These are phyloP conservation scores for Eubucco bourcierii DNA, from an alignment of 2,113 vertebrate genomes.

Conservation along the genomic window DNA sequence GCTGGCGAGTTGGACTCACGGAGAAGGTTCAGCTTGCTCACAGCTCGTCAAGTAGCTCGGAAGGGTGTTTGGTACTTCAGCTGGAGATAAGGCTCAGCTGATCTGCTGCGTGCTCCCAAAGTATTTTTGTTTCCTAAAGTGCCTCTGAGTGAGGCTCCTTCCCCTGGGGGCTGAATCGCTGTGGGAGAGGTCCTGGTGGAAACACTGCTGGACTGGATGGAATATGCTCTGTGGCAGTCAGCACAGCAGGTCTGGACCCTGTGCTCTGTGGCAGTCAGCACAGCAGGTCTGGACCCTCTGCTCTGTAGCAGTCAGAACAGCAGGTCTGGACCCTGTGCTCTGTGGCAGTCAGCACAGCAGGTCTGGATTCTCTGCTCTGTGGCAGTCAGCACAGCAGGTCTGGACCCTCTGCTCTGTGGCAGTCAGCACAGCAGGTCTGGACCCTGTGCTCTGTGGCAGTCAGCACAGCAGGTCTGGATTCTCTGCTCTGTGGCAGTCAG, in stretches of 20 bases:
- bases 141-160: background rate
- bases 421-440: background rate
- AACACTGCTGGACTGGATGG: background rate
- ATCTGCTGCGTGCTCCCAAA: background rate
- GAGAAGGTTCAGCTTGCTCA: background rate
- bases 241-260: background rate
- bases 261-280: too few species aligned
- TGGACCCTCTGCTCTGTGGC: background rate
- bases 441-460: background rate
- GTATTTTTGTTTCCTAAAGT: conserved; percentile 12
- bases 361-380: too few species aligned
- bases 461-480: too few species aligned
- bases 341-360: too few species aligned
- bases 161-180: background rate
- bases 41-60: background rate
- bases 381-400: too few species aligned
- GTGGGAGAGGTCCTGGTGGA: background rate
- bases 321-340: background rate
- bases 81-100: background rate
- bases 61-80: background rate
- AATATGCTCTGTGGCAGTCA: background rate
- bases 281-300: too few species aligned
- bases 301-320: background rate
- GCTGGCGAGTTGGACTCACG: background rate
- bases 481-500: too few species aligned